Evolutionary conservation across 2,888 invertebrate species (phyloP).

Genomic region (Sipha maydis): DNA sequence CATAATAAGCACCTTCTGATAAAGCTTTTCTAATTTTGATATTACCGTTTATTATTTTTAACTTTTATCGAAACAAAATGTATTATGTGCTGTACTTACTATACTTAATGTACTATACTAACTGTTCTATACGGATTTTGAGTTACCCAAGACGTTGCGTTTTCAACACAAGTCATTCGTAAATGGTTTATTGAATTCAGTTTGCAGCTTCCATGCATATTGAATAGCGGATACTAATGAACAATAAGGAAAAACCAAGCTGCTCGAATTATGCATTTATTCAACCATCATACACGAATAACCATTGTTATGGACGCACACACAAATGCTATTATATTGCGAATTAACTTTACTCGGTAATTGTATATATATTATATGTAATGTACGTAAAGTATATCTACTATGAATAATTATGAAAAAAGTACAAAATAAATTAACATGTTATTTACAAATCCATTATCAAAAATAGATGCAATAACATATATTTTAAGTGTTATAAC

Average conservation of each 20-base stretch:
- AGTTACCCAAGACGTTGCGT: no score
- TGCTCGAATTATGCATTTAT: background rate
- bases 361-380: background rate
- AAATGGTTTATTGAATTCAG: background rate
- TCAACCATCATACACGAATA: background rate
- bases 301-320: conserved; percentile 1
- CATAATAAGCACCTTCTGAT: no score
- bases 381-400: background rate
- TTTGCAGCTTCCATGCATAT: background rate
- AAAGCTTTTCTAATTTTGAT: no score
- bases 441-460: conserved; percentile 24
- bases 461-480: background rate
- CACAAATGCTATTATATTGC: background rate
- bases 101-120: no score
- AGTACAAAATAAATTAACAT: conserved; percentile 23
- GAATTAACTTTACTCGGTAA: conserved; percentile 23
- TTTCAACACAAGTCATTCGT: no score
- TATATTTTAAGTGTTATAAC: background rate
- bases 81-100: no score
- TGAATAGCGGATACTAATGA: background rate
- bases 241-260: background rate
- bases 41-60: no score
- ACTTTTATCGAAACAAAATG: no score
- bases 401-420: background rate
- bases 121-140: no score